These are phyloP conservation scores for Crotalus horridus DNA, from an alignment of 2,113 vertebrate genomes.

Conservation along the genomic window DNA sequence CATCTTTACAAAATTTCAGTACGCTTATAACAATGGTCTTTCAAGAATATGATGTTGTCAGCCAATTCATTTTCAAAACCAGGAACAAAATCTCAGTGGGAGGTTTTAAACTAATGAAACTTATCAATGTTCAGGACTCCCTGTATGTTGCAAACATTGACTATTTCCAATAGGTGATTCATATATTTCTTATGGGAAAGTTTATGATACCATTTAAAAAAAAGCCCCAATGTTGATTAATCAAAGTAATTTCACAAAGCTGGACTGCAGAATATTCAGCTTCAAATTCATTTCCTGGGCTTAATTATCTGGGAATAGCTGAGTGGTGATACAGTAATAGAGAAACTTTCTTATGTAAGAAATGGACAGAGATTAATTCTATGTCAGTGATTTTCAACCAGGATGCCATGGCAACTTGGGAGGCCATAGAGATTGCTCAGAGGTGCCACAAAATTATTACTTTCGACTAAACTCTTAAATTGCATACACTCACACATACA, in stretches of 20 bases:
- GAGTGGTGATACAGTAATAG: slow-evolving; percentile 21
- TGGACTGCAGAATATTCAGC: slow-evolving; percentile 36
- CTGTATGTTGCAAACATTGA: slow-evolving; percentile 1
- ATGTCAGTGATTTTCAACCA: background rate
- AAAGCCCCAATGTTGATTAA: slow-evolving; percentile 55
- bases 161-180: slow-evolving; percentile 18
- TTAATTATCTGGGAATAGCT: slow-evolving; percentile 59
- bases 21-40: background rate
- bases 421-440: background rate
- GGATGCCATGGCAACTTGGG: background rate
- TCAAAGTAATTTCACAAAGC: slow-evolving; percentile 61
- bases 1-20: background rate
- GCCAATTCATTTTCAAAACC: background rate
- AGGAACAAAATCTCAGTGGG: background rate
- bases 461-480: background rate
- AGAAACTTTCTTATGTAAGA: slow-evolving; percentile 31
- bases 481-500: background rate
- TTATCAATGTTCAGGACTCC: background rate
- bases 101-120: slow-evolving; percentile 30
- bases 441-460: background rate
- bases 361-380: background rate
- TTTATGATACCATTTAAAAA: slow-evolving; percentile 29
- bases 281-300: slow-evolving; percentile 60
- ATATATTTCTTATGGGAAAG: slow-evolving; percentile 42
- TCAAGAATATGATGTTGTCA: background rate